These are phyloP conservation scores for Blera fallax DNA, from an alignment of 2,888 invertebrate genomes.

Conservation along the genomic window DNA sequence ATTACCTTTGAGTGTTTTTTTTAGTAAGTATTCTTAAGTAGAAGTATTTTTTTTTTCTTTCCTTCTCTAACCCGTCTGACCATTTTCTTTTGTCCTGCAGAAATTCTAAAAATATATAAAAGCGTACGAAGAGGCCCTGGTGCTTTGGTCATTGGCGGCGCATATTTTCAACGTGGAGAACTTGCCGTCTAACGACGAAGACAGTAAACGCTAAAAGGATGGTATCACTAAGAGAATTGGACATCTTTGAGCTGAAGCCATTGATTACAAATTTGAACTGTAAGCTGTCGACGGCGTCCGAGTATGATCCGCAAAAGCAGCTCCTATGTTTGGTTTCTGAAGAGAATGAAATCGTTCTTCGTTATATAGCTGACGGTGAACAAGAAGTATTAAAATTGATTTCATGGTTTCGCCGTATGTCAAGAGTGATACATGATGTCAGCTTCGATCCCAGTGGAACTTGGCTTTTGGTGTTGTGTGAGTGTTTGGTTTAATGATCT, in stretches of 20 bases:
- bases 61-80: conserved; percentile 38
- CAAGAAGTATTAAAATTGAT: conserved; percentile 80
- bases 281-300: conserved; percentile 80
- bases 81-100: conserved; percentile 68
- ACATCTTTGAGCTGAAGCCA: conserved; percentile 80
- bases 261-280: conserved; percentile 80
- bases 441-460: conserved; percentile 92
- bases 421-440: conserved; percentile 85
- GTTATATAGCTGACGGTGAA: conserved; percentile 78
- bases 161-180: conserved; percentile 20
- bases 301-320: conserved; percentile 79
- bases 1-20: conserved; percentile 6
- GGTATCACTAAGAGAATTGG: conserved; percentile 75
- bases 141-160: conserved; percentile 39
- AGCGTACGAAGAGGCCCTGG: conserved; percentile 18
- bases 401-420: conserved; percentile 80
- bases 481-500: conserved; percentile 74
- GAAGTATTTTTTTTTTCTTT: neutral
- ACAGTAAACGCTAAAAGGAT: conserved; percentile 52
- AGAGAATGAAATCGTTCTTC: conserved; percentile 80
- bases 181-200: neutral
- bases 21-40: conserved; percentile 23
- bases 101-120: conserved; percentile 68
- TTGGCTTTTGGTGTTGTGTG: conserved; percentile 81
- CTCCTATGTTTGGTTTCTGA: conserved; percentile 80